Evolutionary conservation across 2,113 vertebrate species (phyloP).

Genomic region (Dicaeum eximium): DNA sequence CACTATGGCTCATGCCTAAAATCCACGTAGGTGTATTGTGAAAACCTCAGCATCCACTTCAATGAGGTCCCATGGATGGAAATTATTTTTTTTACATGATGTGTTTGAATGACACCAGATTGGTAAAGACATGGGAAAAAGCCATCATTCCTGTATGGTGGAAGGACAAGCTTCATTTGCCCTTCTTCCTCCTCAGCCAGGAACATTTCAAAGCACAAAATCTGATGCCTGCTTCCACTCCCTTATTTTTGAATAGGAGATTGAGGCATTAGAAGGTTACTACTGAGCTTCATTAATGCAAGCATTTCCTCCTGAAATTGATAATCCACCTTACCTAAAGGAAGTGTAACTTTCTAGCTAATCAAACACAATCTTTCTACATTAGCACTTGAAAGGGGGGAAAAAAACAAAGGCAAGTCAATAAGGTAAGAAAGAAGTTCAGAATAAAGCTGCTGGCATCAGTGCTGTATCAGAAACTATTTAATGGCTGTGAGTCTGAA

Average conservation of each 20-base stretch:
- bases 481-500: background rate
- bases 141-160: background rate
- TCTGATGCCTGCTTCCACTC: background rate
- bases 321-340: background rate
- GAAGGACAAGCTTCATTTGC: background rate
- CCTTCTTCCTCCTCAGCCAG: background rate
- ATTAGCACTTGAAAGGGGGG: background rate
- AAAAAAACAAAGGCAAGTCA: background rate
- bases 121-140: background rate
- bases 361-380: background rate
- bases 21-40: background rate
- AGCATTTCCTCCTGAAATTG: background rate
- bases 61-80: accelerated
- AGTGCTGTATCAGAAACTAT: background rate
- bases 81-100: background rate
- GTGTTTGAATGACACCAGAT: background rate
- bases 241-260: background rate
- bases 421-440: background rate
- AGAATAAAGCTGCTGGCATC: background rate
- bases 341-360: slow-evolving; percentile 7
- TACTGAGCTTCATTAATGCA: background rate
- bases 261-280: background rate
- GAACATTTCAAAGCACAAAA: background rate
- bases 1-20: background rate
- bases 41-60: background rate